Evolutionary conservation across 2,113 vertebrate species (phyloP), one percentile per base, ranked within the genome.

Genomic region (Onychorhynchus coronatus): DNA sequence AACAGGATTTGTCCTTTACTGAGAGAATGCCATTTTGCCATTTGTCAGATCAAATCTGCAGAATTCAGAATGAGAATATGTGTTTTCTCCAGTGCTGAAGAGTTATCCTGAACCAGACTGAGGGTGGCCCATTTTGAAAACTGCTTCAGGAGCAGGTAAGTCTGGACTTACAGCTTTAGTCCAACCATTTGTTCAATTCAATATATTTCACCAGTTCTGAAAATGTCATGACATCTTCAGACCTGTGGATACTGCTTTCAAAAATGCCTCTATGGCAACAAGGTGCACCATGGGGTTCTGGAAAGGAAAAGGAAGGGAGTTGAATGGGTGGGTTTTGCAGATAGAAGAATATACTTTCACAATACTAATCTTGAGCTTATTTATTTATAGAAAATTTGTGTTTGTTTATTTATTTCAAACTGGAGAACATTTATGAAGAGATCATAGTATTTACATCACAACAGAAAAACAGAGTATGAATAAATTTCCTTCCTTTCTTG

Each of bases 101-200:
- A 3, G 3, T 61, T 56, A 14, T 53, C 2, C 31, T 42, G 33
- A 30, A n/a, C 8, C 31, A 15, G 16, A 39, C 4, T 30, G 13
- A 63, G 8, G 12, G 5, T 58, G 15, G 6, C 5, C 12, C 6
- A 2, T 42, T 84, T 66, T n/a, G 14, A 70, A 83, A 83, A 82
- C 4, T 0, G 0, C 4, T 11, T 14, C 4, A 14, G 10, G 8
- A 74, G 31, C 9, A 53, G 6, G 4, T 70, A 15, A 66, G 11
- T 24, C 17, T 46, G 39, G 27, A 83, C 65, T 53, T 83, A 53
- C 6, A 62, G 4, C 23, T 62, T 83, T 52, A 25, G 17, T 61
- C 23, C 21, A 61, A 35, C 5, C 4, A 5, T 39, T 61, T 84
- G 12, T 67, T 17, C 31, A 63, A 7, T 65, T 31, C 7, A 42